phyloP scores from a whole-genome alignment of 2,888 invertebrate species.

The Odontocolon sp. region DNA sequence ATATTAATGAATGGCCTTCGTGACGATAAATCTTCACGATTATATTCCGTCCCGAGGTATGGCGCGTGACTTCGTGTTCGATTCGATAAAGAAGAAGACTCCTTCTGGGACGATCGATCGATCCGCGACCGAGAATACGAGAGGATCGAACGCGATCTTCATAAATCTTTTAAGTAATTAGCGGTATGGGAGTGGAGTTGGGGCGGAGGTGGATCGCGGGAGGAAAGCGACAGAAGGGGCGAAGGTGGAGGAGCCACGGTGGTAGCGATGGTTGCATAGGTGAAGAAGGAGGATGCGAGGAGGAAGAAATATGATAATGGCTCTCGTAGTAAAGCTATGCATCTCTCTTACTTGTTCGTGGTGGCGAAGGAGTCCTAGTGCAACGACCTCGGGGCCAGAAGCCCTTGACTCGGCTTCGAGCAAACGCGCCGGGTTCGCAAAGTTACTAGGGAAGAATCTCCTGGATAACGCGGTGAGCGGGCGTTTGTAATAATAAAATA shows the following conservation, averaged over 20 bases:
- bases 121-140: conserved; percentile 32
- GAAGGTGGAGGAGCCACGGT: conserved; percentile 11
- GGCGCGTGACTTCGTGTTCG: conserved; percentile 25
- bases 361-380: conserved; percentile 21
- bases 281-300: conserved; percentile 20
- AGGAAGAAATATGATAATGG: conserved; percentile 59
- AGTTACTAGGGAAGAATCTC: not conserved
- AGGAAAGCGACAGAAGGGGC: not conserved
- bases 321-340: conserved; percentile 41
- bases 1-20: conserved; percentile 46
- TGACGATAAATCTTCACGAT: conserved; percentile 50
- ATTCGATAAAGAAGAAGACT: conserved; percentile 25
- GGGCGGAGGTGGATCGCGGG: not conserved
- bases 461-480: not conserved
- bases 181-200: conserved; percentile 31
- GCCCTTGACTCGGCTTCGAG: conserved; percentile 48
- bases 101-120: conserved; percentile 53
- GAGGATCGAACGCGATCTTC: conserved; percentile 57
- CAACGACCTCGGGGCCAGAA: conserved; percentile 56
- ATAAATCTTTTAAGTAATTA: conserved; percentile 64
- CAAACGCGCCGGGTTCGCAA: conserved; percentile 23
- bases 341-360: conserved; percentile 21
- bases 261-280: conserved; percentile 28
- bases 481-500: conserved; percentile 5
- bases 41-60: conserved; percentile 18